Evolutionary conservation across 2,888 invertebrate species (phyloP).

Genomic region (Argynnis bischoffii): DNA sequence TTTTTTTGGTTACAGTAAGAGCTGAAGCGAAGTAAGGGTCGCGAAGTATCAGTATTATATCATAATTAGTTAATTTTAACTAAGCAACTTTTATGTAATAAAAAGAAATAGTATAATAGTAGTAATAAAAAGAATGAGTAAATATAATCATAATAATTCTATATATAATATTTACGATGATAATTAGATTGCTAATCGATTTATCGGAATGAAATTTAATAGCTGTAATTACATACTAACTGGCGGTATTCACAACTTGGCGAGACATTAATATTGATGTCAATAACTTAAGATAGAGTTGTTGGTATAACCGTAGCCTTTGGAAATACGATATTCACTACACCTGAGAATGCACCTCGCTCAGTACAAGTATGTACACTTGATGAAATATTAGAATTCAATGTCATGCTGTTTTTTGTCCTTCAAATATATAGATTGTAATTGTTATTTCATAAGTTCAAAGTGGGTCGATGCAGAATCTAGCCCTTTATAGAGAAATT

Average conservation of each 20-base stretch:
- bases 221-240: slow-evolving; percentile 33
- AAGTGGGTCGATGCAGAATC: too few species aligned
- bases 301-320: slow-evolving; percentile 27
- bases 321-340: slow-evolving; percentile 39
- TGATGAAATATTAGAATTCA: slow-evolving; percentile 24
- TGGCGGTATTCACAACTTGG: slow-evolving; percentile 27
- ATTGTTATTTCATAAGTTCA: too few species aligned
- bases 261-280: slow-evolving; percentile 33
- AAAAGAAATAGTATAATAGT: too few species aligned
- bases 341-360: slow-evolving; percentile 63
- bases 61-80: too few species aligned
- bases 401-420: slow-evolving; percentile 9
- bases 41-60: too few species aligned
- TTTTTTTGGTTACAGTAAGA: too few species aligned
- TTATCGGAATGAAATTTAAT: slow-evolving; percentile 36
- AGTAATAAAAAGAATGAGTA: background rate
- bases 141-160: slow-evolving; percentile 8
- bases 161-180: slow-evolving; percentile 21
- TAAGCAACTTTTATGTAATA: background rate
- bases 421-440: background rate
- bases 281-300: slow-evolving; percentile 31
- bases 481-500: too few species aligned
- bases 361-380: slow-evolving; percentile 15
- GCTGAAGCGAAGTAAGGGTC: too few species aligned
- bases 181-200: slow-evolving; percentile 29